Conservation (phyloP, 2,888 invertebrate species). For the Habroteleia sp. region DNA sequence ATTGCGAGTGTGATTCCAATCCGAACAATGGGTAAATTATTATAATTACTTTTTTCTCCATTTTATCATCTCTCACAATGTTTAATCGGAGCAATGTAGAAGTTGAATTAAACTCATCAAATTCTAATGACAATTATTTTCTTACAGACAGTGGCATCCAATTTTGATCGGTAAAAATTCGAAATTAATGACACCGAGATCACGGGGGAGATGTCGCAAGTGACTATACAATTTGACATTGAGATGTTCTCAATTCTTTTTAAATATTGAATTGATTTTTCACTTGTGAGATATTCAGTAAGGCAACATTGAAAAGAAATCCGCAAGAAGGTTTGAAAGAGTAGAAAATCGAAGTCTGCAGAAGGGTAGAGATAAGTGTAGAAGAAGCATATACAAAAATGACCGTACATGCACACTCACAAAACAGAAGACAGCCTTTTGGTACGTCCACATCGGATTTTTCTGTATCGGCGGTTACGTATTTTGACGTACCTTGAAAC, state of each 20-base stretch:
- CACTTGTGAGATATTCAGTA: constrained; percentile 80
- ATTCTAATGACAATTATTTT: constrained; percentile 16
- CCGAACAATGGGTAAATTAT: constrained; percentile 46
- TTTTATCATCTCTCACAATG: constrained; percentile 2
- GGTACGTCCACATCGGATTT: constrained; percentile 64
- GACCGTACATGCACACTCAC: constrained; percentile 64
- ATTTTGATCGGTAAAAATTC: constrained; percentile 75
- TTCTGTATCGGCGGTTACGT: constrained; percentile 69
- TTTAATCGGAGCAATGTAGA: constrained; percentile 30
- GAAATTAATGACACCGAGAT: constrained; percentile 70
- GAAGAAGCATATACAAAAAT: constrained; percentile 69
- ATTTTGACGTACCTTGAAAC: constrained; percentile 66
- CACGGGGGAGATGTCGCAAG: constrained; percentile 65
- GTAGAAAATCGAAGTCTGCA: constrained; percentile 62
- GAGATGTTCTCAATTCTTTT: constrained; percentile 71
- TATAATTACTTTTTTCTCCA: constrained; percentile 37
- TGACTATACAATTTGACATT: constrained; percentile 41
- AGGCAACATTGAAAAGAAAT: constrained; percentile 77
- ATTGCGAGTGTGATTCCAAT: constrained; percentile 58
- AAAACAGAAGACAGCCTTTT: constrained; percentile 47
- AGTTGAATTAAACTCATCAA: constrained; percentile 23
- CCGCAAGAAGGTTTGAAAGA: constrained; percentile 70
- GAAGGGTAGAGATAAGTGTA: constrained; percentile 58
- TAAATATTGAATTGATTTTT: constrained; percentile 77
- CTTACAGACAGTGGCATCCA: constrained; percentile 63